Evolutionary conservation across 2,113 vertebrate genomes (phyloP), one percentile per base, ranked within the genome.

Genomic region (Tachycineta bicolor): DNA sequence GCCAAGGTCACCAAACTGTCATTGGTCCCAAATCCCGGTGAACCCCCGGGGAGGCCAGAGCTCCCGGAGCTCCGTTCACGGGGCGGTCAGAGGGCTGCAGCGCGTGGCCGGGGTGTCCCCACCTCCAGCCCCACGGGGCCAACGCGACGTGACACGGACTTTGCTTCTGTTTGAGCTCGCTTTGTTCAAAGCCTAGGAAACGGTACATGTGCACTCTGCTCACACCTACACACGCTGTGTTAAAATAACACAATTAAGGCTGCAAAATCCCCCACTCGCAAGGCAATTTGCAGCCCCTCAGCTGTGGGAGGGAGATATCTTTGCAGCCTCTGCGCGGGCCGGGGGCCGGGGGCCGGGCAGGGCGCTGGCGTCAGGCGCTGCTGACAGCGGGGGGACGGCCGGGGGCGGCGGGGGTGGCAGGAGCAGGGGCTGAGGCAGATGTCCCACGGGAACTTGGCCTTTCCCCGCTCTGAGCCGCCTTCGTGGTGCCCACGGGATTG

Each of bases 161-260:
- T 85, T 60, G 96, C 50, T 93, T 90, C 92, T 49, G 53, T 37
- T 46, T 1, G 77, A 94, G 94, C 90, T 87, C 9, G 49, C 94
- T 93, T 90, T 92, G 96, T 94, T 91, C 60, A 92, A 64, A 97
- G 96, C 95, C 96, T 93, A 83, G 95, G 96, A 96, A 94, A 90
- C 79, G 55, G 90, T 73, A 74, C 95, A 95, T 94, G 92, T 94
- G 96, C 95, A 87, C 92, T 91, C 84, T 74, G 96, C 86, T 74
- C 95, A 95, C 95, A 94, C 96, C 96, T 95, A 96, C 96, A 96
- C 96, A 93, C 70, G 7, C 94, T 56, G 33, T 90, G 92, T 93
- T 92, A 94, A 95, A 96, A 96, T 95, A 95, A 94, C 94, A 94
- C 92, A 92, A 93, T 97, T 93, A 91, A 93, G 94, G 90, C 96